Evolutionary conservation across 2,888 invertebrate species (phyloP).

Genomic region (Aelia acuminata): DNA sequence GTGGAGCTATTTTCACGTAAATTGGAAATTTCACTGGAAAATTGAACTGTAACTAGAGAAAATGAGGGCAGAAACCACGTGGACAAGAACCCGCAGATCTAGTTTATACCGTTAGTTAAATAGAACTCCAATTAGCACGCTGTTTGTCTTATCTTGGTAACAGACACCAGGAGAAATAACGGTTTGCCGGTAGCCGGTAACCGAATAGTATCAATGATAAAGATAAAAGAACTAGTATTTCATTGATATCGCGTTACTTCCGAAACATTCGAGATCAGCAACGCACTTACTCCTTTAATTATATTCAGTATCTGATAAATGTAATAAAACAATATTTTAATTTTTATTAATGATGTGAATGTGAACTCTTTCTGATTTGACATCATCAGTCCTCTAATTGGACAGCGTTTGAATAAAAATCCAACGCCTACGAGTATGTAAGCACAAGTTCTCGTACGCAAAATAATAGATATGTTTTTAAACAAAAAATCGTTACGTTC

Average conservation of each 20-base stretch:
- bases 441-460: no score
- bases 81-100: neutral
- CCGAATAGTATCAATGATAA: neutral
- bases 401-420: no score
- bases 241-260: neutral
- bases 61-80: neutral
- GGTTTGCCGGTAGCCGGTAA: neutral
- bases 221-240: neutral
- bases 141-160: neutral
- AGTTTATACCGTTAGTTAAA: neutral
- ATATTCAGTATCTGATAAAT: no score
- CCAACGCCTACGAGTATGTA: no score
- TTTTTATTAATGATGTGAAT: no score
- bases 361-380: no score
- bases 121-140: neutral
- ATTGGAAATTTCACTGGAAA: neutral
- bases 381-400: no score
- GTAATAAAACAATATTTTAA: no score
- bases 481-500: no score
- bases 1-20: neutral
- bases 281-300: no score
- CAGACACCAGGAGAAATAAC: neutral
- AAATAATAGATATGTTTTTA: no score
- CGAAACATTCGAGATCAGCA: no score
- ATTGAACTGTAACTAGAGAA: neutral